Base-by-base conservation (phyloP, 2,797 vertebrate genomes). In the Hephaestus fuliginosus region DNA sequence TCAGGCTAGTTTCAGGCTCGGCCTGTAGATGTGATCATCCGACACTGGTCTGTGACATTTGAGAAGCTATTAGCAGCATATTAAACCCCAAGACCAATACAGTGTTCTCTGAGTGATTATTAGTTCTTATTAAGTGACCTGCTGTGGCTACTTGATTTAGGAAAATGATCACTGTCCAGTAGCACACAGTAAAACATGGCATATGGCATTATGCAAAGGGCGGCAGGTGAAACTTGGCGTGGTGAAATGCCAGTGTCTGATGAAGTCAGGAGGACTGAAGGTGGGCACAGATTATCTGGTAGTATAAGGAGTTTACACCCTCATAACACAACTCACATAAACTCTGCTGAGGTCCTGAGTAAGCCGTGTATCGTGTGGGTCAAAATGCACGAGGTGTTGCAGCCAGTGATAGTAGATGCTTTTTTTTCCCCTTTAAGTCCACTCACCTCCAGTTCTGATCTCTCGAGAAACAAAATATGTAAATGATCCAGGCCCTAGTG, bases 11-110 rank as follows among this genome's bases (percentile, higher is more conserved):
- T 51, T 67, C 52, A 25, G 63, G 22, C 44, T 70, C 12, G 1
- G n/a, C 39, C 71, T 73, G 53, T 41, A 25, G 49, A 36, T 65
- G 76, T 60, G 71, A 75, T 55, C 30, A 60, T 70, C 41, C 60
- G 43, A 71, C 22, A 76, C 57, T 44, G 28, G 33, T 61, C 60
- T 44, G 63, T 58, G 55, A 55, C 55, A 61, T 79, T 62, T 63
- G 43, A 73, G 70, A 70, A 76, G 60, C 74, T 60, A 76, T 25
- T 25, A 25, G 25, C 25, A 25, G 25, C 25, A 74, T 69, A 12
- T 49, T 55, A 43, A 57, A 68, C 20, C 56, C 44, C 25, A 53
- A 51, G 30, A 55, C 66, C 39, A 77, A 51, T 33, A 48, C 12
- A 36, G 20, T 9, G 33, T 44, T 66, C 14, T 30, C 7, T 5